These are phyloP conservation scores for Drosophila ohnishii DNA, from an alignment of 1,140 invertebrate species.

Conservation along the genomic window DNA sequence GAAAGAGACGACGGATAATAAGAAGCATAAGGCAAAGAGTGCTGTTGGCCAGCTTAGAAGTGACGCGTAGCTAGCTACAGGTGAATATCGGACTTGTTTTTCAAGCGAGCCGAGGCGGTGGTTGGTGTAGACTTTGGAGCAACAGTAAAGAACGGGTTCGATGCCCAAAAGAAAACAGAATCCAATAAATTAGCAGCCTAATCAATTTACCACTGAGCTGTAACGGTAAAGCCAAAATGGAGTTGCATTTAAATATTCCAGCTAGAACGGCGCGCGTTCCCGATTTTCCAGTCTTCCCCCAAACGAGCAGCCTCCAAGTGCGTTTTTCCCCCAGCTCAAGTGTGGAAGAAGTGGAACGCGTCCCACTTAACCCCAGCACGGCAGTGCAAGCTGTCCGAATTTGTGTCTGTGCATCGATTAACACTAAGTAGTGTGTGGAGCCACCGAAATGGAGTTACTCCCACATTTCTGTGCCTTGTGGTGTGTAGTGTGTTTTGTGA, in stretches of 20 bases:
- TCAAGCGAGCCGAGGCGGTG: slow-evolving; percentile 32
- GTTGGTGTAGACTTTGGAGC: slow-evolving; percentile 25
- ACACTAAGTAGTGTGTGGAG: slow-evolving; percentile 29
- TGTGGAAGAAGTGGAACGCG: slow-evolving; percentile 75
- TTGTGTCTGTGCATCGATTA: slow-evolving; percentile 56
- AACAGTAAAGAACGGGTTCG: slow-evolving; percentile 60
- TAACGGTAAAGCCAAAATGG: slow-evolving; percentile 56
- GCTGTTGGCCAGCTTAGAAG: slow-evolving; percentile 53
- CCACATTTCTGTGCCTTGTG: slow-evolving; percentile 46
- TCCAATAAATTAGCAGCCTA: slow-evolving; percentile 75
- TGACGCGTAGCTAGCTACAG: slow-evolving; percentile 60
- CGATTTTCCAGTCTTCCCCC: slow-evolving; percentile 29
- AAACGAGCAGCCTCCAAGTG: slow-evolving; percentile 16
- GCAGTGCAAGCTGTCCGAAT: slow-evolving; percentile 53
- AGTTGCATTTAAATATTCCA: slow-evolving; percentile 35
- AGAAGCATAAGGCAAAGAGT: slow-evolving; percentile 57
- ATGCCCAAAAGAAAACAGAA: slow-evolving; percentile 55
- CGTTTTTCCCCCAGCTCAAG: slow-evolving; percentile 43
- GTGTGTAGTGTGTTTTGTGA: slow-evolving; percentile 54
- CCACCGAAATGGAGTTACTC: slow-evolving; percentile 40
- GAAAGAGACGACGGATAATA: slow-evolving; percentile 35
- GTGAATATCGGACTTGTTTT: slow-evolving; percentile 70
- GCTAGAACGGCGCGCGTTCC: slow-evolving; percentile 14
- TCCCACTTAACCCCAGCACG: slow-evolving; percentile 65
- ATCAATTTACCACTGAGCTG: slow-evolving; percentile 65